Base-by-base conservation (phyloP, 2,113 vertebrate species). In the Ctenodactylus gundi region DNA sequence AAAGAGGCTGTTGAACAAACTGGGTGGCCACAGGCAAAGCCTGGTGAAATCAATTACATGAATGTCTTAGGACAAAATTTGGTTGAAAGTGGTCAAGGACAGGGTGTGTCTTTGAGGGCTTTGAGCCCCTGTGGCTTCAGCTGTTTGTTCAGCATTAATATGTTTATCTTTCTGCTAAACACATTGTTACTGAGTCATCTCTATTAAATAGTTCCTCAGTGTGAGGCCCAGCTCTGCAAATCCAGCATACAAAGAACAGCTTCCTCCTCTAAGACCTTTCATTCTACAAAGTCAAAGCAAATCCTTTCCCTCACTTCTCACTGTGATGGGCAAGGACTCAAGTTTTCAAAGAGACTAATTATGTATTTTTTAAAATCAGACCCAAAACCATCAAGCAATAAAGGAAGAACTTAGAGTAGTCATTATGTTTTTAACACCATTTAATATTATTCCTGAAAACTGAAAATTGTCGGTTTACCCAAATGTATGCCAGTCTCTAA, bases 101-200 rank as follows among this genome's bases (percentile, higher is more conserved):
- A 95, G 88, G 75, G 86, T 62, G 89, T 95, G 80, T 39, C 72
- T 20, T 1, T 72, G 53, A 31, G 70, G 55, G 76, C 76, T 85
- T 9, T 70, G 41, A 89, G 87, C 72, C 70, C 21, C 67, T 46
- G 53, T 58, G 76, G 72, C 58, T 85, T 90, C 88, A 72, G 92
- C 96, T 94, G 84, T 93, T 89, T 86, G 75, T 68, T 77, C 90
- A 53, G 92, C 72, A 20, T 70, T 94, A 90, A 87, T 75, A 60
- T 75, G 93, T 96, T 95, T 96, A 95, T 94, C 84, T 95, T 95
- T 65, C 95, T 89, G 89, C 86, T 89, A 57, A 90, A 85, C 39
- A 93, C 68, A 65, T n/a, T 80, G 70, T 81, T 91, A 70, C 51
- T 87, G 91, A 83, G 64, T 96, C 91, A 87, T 77, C 93, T 57